phyloP scores from a whole-genome alignment of 2,888 invertebrate species.

The Iphiclides podalirius region DNA sequence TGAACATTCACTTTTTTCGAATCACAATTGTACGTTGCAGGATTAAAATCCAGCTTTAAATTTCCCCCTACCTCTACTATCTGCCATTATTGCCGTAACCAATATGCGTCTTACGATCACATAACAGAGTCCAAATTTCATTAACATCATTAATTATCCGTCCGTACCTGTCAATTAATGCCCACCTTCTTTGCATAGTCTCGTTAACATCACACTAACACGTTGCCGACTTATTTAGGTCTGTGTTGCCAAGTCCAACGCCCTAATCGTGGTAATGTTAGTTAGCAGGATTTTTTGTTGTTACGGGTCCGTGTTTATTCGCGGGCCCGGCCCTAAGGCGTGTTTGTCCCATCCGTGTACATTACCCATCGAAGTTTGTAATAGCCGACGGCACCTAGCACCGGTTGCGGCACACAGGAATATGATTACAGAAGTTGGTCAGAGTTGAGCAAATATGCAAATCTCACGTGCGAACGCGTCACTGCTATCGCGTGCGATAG shows the following conservation, averaged over 20 bases:
- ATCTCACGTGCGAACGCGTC: too few species aligned
- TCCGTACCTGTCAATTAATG: constrained; percentile 8
- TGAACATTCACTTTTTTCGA: too few species aligned
- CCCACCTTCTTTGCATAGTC: constrained; percentile 8
- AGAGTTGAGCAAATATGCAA: constrained; percentile 9
- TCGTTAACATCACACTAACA: constrained; percentile 13
- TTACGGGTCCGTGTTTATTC: constrained; percentile 16
- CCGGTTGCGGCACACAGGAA: background rate
- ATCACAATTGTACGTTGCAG: too few species aligned
- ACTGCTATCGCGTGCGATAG: background rate
- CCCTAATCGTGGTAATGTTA: background rate
- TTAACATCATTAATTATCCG: background rate
- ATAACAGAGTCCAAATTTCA: background rate
- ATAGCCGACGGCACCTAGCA: background rate
- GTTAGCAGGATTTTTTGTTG: constrained; percentile 8
- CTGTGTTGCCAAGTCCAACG: constrained; percentile 9
- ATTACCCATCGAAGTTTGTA: constrained; percentile 6
- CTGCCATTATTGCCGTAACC: too few species aligned
- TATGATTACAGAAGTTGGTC: constrained; percentile 8
- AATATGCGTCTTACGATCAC: too few species aligned
- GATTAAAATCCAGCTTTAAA: too few species aligned
- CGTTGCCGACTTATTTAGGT: constrained; percentile 6
- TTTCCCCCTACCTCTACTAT: too few species aligned
- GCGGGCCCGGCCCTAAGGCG: background rate
- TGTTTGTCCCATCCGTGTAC: constrained; percentile 3